Conservation (phyloP, 2,888 invertebrate genomes). For the Dolichopus griseipennis region DNA sequence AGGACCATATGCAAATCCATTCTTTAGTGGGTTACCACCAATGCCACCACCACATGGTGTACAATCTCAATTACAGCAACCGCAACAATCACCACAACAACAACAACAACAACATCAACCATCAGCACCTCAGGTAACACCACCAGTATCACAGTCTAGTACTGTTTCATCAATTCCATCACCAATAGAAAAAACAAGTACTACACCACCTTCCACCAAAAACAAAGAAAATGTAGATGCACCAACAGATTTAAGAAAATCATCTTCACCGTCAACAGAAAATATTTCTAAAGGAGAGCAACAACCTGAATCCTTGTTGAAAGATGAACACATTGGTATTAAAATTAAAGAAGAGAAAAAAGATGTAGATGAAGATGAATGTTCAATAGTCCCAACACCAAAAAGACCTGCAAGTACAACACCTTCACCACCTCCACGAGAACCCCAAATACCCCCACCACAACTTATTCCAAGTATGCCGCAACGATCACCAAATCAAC, state of each 20-base stretch:
- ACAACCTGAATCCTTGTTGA: conserved; percentile 12
- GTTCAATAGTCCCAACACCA: not conserved
- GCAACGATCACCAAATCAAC: conserved; percentile 41
- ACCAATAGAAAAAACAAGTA: not conserved
- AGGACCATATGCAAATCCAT: conserved; percentile 34
- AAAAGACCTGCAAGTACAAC: conserved; percentile 17
- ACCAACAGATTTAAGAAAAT: conserved; percentile 40
- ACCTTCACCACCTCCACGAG: conserved; percentile 25
- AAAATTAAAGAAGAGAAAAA: conserved; percentile 37
- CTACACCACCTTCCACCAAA: conserved; percentile 8
- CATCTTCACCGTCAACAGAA: conserved; percentile 32
- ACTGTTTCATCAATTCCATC: not conserved
- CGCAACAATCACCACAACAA: conserved; percentile 11
- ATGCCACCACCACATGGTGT: conserved; percentile 22
- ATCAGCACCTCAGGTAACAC: not conserved
- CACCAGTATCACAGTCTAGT: conserved; percentile 2
- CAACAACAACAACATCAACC: conserved; percentile 22
- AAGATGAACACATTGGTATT: conserved; percentile 35
- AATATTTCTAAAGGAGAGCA: conserved; percentile 23
- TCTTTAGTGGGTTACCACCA: conserved; percentile 34
- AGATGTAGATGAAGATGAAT: conserved; percentile 25
- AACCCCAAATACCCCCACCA: conserved; percentile 32
- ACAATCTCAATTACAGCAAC: conserved; percentile 8
- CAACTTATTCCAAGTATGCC: conserved; percentile 34
- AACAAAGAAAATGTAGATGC: conserved; percentile 28